Percentiles rank a stretch among this genome's conserved stretches.
Evolutionary conservation across 23 tunicate genomes (phyloP).

Genomic region (Styela plicata): DNA sequence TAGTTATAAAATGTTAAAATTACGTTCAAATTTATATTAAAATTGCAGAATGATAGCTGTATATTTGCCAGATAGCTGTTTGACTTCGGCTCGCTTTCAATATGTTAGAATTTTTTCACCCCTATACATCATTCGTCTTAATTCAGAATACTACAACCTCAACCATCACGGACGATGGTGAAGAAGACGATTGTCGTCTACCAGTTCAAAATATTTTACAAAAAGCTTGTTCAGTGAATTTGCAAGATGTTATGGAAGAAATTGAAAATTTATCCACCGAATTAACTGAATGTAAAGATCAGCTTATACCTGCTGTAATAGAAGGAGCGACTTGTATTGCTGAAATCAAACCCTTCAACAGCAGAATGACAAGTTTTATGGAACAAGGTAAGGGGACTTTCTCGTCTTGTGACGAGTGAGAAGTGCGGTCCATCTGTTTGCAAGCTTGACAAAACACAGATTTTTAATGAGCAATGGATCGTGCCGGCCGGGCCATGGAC

Average conservation of each 20-base stretch:
- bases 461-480: too few relatives aligned
- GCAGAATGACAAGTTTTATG: slow-evolving; percentile 46
- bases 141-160: background rate
- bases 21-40: too few relatives aligned
- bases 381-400: slow-evolving; percentile 36
- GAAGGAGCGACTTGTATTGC: slow-evolving; percentile 59
- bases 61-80: too few relatives aligned
- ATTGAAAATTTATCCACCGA: slow-evolving; percentile 47
- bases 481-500: too few relatives aligned
- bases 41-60: too few relatives aligned
- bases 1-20: too few relatives aligned
- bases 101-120: too few relatives aligned
- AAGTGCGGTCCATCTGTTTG: background rate
- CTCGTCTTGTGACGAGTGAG: background rate
- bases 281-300: slow-evolving; percentile 57
- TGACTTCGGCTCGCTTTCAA: too few relatives aligned
- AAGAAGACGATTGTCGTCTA: slow-evolving; percentile 37
- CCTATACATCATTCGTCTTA: too few relatives aligned
- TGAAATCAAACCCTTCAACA: slow-evolving; percentile 46
- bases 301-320: slow-evolving; percentile 52
- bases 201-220: slow-evolving; percentile 44
- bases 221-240: slow-evolving; percentile 30
- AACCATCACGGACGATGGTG: background rate
- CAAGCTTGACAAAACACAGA: too few relatives aligned
- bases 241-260: slow-evolving; percentile 52